phyloP scores from a whole-genome alignment of 2,113 vertebrate genomes.

The Chiloscyllium plagiosum region DNA sequence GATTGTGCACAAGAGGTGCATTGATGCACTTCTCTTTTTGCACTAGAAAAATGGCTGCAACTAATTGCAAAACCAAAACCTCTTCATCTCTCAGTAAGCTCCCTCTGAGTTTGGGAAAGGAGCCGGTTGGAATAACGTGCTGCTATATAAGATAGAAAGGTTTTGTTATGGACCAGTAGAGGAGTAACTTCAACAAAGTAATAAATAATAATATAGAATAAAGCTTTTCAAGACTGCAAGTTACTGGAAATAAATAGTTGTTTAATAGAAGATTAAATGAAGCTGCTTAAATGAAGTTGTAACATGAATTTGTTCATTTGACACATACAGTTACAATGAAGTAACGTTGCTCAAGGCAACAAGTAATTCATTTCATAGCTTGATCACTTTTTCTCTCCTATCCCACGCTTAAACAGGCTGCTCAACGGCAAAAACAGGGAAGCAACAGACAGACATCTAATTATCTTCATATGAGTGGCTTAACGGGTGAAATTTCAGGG shows the following conservation, averaged over 20 bases:
- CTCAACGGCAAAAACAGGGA: too few species aligned
- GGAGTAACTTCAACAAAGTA: background rate
- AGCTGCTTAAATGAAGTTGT: too few species aligned
- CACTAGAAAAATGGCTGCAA: background rate
- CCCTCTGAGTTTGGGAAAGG: background rate
- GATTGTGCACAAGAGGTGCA: too few species aligned
- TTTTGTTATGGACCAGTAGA: background rate
- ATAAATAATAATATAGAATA: background rate
- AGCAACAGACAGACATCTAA: too few species aligned
- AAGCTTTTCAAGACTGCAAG: background rate
- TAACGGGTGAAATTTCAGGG: too few species aligned
- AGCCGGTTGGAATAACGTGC: background rate
- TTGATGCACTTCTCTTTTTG: too few species aligned
- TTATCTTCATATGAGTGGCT: too few species aligned
- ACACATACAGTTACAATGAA: background rate
- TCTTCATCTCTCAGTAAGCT: background rate
- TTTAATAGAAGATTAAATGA: background rate
- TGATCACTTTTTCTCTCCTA: background rate
- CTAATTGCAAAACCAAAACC: background rate
- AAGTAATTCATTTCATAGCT: background rate
- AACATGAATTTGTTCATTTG: background rate
- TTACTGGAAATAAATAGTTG: background rate
- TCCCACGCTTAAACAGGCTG: too few species aligned
- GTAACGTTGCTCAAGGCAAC: background rate
- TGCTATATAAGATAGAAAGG: background rate